Percentiles rank a stretch among this genome's conserved stretches.
phyloP scores from a whole-genome alignment of 1,140 invertebrate genomes.

The Camponotus pennsylvanicus region DNA sequence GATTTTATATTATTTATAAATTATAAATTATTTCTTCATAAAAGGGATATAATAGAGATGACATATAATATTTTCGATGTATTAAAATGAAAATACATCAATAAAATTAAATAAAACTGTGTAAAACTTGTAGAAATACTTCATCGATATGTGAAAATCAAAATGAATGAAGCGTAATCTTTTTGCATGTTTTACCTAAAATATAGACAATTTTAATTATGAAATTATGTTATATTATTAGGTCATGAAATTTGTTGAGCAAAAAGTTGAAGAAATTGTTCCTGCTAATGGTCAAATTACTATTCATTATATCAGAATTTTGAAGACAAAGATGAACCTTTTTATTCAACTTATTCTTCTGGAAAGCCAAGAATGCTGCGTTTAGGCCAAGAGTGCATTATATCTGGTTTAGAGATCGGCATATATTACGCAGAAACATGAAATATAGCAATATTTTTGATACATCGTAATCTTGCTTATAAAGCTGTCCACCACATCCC shows the following conservation, averaged over 20 bases:
- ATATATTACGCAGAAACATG: conserved; percentile 89
- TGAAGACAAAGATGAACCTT: conserved; percentile 90
- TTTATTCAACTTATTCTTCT: conserved; percentile 89
- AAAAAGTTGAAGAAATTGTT: conserved; percentile 86
- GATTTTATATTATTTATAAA: not conserved
- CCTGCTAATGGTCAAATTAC: conserved; percentile 87
- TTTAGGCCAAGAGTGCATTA: conserved; percentile 85
- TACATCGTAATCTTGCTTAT: conserved; percentile 89
- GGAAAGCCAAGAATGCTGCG: conserved; percentile 84
- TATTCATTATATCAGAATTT: conserved; percentile 90
- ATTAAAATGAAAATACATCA: not conserved
- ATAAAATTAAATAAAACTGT: not conserved
- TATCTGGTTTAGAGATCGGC: conserved; percentile 90
- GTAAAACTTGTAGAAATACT: not conserved
- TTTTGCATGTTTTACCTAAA: too few relatives aligned
- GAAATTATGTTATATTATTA: conserved; percentile 50
- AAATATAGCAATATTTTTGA: conserved; percentile 89
- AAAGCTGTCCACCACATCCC: conserved; percentile 89
- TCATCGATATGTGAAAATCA: too few relatives aligned
- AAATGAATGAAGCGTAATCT: not conserved
- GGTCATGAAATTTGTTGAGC: conserved; percentile 79
- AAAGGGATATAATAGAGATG: not conserved
- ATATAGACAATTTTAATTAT: conserved; percentile 13
- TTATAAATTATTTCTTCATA: not conserved
- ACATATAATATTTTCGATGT: not conserved